Conservation (phyloP, 2,113 vertebrate species). For the Mungos mungo region DNA sequence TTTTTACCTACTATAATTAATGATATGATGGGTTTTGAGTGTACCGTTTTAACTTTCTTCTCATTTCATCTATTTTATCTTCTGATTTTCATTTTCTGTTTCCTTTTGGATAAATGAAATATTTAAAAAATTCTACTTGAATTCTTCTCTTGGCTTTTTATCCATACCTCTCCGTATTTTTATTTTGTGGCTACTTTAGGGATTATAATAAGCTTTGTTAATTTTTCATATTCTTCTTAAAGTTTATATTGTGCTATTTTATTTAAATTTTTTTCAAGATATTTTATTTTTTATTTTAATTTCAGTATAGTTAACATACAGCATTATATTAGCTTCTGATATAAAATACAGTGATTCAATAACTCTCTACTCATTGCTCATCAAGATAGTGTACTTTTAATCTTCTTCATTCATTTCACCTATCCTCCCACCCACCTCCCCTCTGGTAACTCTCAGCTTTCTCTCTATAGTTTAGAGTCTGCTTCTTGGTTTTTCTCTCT, state of each 20-base stretch:
- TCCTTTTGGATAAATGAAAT: not conserved
- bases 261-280: not conserved
- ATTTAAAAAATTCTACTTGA: not conserved
- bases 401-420: not conserved
- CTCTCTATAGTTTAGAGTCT: too few species aligned
- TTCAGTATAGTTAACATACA: not conserved
- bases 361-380: not conserved
- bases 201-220: not conserved
- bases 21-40: not conserved
- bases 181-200: not conserved
- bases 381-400: not conserved
- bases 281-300: not conserved
- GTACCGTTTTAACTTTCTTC: not conserved
- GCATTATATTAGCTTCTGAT: not conserved
- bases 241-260: not conserved
- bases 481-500: not conserved
- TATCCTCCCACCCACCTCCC: too few species aligned
- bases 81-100: not conserved
- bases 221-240: not conserved
- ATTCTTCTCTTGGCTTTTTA: not conserved
- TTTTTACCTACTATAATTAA: not conserved
- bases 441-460: too few species aligned
- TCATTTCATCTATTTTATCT: not conserved
- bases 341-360: not conserved
- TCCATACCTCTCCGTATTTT: not conserved